Evolutionary conservation across 2,113 vertebrate species (phyloP), one percentile per base, ranked within the genome.

Genomic region (Lycaon pictus): DNA sequence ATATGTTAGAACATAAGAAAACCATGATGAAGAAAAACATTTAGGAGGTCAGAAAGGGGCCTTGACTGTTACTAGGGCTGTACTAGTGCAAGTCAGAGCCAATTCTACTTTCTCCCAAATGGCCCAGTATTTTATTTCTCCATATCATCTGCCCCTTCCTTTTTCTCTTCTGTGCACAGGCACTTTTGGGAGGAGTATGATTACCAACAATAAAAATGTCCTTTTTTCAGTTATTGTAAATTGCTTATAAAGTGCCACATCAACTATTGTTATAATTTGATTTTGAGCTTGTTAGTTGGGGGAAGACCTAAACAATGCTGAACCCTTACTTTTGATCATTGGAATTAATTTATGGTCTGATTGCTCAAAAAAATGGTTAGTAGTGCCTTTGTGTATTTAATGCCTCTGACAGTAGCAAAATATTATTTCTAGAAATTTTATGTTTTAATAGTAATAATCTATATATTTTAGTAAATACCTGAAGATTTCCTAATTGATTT

Each of bases 371-470:
- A 25, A 16, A 77, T 71, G 23, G 8, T 53, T 16, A 82, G 4
- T 2, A 27, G 17, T 35, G 15, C 17, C 67, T 56, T 3, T 67
- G 32, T 55, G 17, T 23, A 63, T 67, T 35, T 81, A 84, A 55
- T 81, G 55, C 25, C 67, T 90, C 51, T 74, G 17, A 62, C 1
- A 86, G 20, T 56, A 58, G 32, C 19, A 88, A 91, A 93, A 72
- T 62, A 60, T 65, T 77, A 83, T 51, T 58, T 32, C 37, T 74
- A 60, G 7, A 17, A 89, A 93, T 90, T 84, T 55, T 63, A 7
- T 8, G 48, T 85, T 95, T 96, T 69, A 87, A 56, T 32, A 67
- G 37, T 15, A 83, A 71, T 87, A 86, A 84, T 74, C 48, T 71
- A 89, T 48, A 63, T 55, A 71, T 87, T 95, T 84, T 51, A 79